These are phyloP conservation scores for Lanius collurio DNA, from an alignment of 2,113 vertebrate species.

Conservation along the genomic window DNA sequence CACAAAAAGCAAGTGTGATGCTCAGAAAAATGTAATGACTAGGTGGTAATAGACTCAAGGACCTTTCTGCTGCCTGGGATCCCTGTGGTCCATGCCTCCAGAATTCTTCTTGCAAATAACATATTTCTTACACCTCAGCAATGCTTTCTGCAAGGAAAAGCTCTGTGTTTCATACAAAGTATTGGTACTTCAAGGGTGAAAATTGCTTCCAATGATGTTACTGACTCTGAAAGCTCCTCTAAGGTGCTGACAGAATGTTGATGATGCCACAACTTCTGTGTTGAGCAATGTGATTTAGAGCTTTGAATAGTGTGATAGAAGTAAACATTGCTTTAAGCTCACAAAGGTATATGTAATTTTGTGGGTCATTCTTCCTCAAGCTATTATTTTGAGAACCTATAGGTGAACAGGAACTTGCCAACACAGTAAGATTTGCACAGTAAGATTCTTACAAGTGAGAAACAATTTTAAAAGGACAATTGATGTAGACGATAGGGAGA, in stretches of 20 bases:
- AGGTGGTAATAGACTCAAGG: neutral
- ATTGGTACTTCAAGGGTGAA: neutral
- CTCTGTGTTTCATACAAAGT: fast-evolving
- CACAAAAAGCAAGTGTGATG: neutral
- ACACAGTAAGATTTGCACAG: neutral
- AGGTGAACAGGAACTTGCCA: neutral
- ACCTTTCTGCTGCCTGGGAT: neutral
- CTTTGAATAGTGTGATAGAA: neutral
- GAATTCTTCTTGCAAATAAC: neutral
- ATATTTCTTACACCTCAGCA: neutral
- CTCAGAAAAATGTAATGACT: neutral
- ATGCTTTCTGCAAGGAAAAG: neutral
- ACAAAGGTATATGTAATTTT: neutral
- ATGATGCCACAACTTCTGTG: neutral
- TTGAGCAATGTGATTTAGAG: neutral
- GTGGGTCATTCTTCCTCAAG: neutral
- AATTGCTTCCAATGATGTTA: neutral
- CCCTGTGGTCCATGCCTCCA: neutral
- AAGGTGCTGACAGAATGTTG: neutral
- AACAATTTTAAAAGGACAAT: neutral
- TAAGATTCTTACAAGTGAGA: neutral
- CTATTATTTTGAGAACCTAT: neutral
- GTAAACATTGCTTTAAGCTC: neutral
- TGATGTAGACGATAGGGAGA: neutral
- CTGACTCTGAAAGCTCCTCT: neutral